Conservation (phyloP, 2,113 vertebrate genomes). For the Cyphomyrus plagiostoma region DNA sequence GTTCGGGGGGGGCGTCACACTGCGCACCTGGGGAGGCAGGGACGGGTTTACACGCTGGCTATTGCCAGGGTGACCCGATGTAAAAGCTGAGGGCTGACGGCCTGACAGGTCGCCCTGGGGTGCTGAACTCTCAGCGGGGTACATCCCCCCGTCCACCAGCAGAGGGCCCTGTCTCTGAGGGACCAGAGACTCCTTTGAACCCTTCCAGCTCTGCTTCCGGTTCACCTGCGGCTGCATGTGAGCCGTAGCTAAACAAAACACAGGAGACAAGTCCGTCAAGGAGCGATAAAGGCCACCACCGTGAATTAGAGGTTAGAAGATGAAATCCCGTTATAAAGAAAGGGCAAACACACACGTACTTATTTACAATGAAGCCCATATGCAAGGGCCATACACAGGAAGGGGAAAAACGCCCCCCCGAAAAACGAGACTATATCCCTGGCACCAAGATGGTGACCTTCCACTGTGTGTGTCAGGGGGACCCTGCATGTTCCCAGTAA, state of each 20-base stretch:
- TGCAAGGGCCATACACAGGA: background rate
- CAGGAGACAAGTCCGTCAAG: background rate
- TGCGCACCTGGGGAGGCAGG: slow-evolving; percentile 79
- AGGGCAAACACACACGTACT: background rate
- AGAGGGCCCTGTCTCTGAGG: slow-evolving; percentile 74
- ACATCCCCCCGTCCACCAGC: slow-evolving; percentile 71
- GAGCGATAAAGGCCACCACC: background rate
- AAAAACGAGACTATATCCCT: background rate
- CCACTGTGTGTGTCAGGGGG: slow-evolving; percentile 5
- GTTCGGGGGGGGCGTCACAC: slow-evolving; percentile 83
- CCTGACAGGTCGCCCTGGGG: slow-evolving; percentile 72
- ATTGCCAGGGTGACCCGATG: slow-evolving; percentile 68
- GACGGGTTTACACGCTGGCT: slow-evolving; percentile 78
- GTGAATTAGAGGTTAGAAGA: background rate
- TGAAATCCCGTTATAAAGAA: background rate
- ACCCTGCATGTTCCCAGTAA: slow-evolving; percentile 80
- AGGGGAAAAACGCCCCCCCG: background rate
- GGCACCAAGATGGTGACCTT: slow-evolving; percentile 20
- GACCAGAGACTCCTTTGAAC: slow-evolving; percentile 88
- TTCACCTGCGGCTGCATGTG: slow-evolving; percentile 75
- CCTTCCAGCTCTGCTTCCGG: slow-evolving; percentile 91
- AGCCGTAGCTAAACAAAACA: slow-evolving; percentile 51
- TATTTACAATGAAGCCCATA: background rate
- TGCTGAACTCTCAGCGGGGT: slow-evolving; percentile 79
- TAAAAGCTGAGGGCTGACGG: slow-evolving; percentile 69